A percentile compares a stretch with the other conserved stretches of the same genome.
phyloP scores from a whole-genome alignment of 2,797 vertebrate species.

The Esox masquinongy region DNA sequence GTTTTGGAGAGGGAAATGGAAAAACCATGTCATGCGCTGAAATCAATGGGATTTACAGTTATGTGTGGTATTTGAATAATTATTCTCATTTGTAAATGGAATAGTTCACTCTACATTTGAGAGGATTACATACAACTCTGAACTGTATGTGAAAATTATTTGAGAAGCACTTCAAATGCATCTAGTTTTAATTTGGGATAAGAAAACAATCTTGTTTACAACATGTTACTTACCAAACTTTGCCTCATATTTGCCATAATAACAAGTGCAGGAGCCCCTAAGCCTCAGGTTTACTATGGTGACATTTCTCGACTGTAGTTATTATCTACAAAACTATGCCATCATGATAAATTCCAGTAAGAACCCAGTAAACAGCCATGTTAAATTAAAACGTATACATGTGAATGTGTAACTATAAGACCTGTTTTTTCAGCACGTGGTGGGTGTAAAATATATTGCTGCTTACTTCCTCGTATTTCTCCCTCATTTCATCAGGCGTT shows the following conservation, averaged over 20 bases:
- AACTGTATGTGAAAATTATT: conserved; percentile 72
- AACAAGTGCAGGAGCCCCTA: conserved; percentile 69
- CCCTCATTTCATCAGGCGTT: conserved; percentile 78
- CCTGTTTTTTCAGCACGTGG: conserved; percentile 59
- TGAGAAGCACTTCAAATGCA: conserved; percentile 53
- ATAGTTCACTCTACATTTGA: conserved; percentile 76
- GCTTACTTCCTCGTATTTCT: conserved; percentile 71
- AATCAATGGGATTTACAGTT: conserved; percentile 75
- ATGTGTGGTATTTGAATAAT: conserved; percentile 76
- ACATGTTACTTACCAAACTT: conserved; percentile 71
- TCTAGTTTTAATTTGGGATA: conserved; percentile 59
- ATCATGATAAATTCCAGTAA: conserved; percentile 76
- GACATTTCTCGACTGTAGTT: conserved; percentile 67
- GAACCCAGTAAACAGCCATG: conserved; percentile 69
- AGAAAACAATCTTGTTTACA: conserved; percentile 73
- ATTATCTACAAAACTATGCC: conserved; percentile 76
- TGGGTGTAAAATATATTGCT: conserved; percentile 71
- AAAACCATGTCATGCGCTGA: conserved; percentile 72
- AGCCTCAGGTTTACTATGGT: conserved; percentile 69
- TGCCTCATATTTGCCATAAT: conserved; percentile 70
- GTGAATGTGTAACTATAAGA: conserved; percentile 77
- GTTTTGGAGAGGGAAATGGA: conserved; percentile 64
- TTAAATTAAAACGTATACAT: conserved; percentile 76
- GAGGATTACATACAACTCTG: conserved; percentile 67
- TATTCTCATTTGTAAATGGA: conserved; percentile 69